Evolutionary conservation across 2,888 invertebrate species (phyloP).

Genomic region (Clanis bilineata): DNA sequence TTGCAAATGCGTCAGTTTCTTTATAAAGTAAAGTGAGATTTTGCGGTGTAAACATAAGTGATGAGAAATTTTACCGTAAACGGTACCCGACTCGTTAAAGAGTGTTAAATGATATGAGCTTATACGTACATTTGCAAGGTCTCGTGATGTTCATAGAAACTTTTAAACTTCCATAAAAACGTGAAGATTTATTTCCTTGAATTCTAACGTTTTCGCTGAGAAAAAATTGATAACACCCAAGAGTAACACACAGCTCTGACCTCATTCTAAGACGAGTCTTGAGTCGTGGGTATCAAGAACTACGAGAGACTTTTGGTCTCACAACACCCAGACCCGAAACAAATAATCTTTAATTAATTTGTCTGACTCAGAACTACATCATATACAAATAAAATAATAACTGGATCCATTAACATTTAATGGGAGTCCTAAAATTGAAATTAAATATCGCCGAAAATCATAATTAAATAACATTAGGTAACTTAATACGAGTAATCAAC

Average conservation of each 20-base stretch:
- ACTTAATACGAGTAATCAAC: too few relatives aligned
- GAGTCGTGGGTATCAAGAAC: too few relatives aligned
- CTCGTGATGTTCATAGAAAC: neutral
- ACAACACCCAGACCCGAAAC: too few relatives aligned
- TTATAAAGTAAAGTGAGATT: neutral
- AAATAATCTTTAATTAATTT: too few relatives aligned
- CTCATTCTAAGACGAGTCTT: too few relatives aligned
- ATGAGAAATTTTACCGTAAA: constrained; percentile 9
- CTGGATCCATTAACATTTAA: too few relatives aligned
- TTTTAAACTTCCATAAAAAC: neutral
- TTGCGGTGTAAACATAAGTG: neutral
- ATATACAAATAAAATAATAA: too few relatives aligned
- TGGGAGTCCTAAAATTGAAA: too few relatives aligned
- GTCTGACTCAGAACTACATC: too few relatives aligned
- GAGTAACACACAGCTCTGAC: too few relatives aligned
- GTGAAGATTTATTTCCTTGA: neutral
- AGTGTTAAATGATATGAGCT: neutral
- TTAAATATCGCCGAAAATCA: neutral
- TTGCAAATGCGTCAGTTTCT: neutral
- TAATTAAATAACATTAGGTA: neutral
- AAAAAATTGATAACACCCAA: too few relatives aligned
- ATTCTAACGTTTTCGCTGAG: neutral
- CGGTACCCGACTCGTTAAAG: neutral
- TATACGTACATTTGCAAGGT: neutral
- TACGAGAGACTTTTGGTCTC: too few relatives aligned